Percentiles rank a stretch among this genome's conserved stretches.
Conservation (phyloP, 2,888 invertebrate species). For the Leptothorax acervorum region DNA sequence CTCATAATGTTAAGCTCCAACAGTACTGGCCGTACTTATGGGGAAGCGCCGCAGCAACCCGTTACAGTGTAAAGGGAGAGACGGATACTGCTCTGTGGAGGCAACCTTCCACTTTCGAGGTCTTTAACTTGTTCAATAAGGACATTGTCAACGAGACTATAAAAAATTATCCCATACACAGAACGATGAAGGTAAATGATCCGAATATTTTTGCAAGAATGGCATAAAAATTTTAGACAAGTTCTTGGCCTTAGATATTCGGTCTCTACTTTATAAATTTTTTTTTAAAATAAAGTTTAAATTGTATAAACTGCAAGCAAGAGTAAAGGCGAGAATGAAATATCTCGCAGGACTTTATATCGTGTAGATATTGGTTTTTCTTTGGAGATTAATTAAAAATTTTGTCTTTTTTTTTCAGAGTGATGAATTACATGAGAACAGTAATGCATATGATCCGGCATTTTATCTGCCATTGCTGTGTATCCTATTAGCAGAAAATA, state of each 20-base stretch:
- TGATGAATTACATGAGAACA: conserved; percentile 70
- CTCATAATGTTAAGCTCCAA: conserved; percentile 88
- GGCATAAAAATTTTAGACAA: neutral
- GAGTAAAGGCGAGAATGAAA: neutral
- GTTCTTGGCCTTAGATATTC: neutral
- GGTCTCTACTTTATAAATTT: neutral
- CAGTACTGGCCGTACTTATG: conserved; percentile 93
- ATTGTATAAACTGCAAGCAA: neutral
- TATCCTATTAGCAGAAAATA: conserved; percentile 91
- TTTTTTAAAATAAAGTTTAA: neutral
- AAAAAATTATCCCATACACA: conserved; percentile 89
- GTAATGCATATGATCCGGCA: conserved; percentile 92
- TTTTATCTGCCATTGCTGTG: conserved; percentile 93
- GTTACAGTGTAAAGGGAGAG: conserved; percentile 90
- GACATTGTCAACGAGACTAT: conserved; percentile 90
- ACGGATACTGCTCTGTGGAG: conserved; percentile 88
- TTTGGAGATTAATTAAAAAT: neutral
- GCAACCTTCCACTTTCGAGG: conserved; percentile 91
- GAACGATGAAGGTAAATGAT: conserved; percentile 86
- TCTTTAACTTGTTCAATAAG: conserved; percentile 90
- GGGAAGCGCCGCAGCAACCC: conserved; percentile 92
- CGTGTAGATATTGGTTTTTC: neutral
- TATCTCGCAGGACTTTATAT: neutral
- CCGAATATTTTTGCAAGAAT: neutral
- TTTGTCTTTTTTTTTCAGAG: conserved; percentile 67